phyloP scores from a whole-genome alignment of 2,888 invertebrate species.

The Isoperla grammatica region DNA sequence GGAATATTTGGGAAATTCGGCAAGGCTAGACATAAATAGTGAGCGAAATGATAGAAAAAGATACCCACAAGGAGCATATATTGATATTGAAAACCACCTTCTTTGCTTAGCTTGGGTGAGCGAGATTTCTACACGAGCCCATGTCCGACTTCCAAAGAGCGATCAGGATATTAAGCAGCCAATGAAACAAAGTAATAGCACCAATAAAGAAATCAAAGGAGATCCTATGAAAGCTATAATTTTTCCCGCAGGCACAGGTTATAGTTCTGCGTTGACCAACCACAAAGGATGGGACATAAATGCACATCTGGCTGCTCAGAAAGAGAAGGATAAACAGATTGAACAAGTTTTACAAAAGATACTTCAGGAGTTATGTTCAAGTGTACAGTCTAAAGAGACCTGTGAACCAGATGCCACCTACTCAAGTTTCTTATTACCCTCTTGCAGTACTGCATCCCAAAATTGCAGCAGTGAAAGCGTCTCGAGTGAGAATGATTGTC shows the following conservation, averaged over 20 bases:
- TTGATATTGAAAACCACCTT: slow-evolving; percentile 40
- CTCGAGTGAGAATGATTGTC: slow-evolving; percentile 13
- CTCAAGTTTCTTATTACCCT: slow-evolving; percentile 19
- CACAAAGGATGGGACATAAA: slow-evolving; percentile 39
- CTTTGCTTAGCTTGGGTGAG: slow-evolving; percentile 39
- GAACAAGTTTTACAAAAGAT: slow-evolving; percentile 29
- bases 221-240: neutral
- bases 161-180: neutral
- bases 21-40: slow-evolving; percentile 37
- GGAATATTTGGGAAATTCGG: slow-evolving; percentile 39
- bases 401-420: slow-evolving; percentile 17
- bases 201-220: neutral
- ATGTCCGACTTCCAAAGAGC: slow-evolving; percentile 7
- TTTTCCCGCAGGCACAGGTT: slow-evolving; percentile 28
- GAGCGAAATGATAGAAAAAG: slow-evolving; percentile 37
- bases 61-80: slow-evolving; percentile 39
- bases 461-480: neutral
- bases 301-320: slow-evolving; percentile 40
- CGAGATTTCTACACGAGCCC: slow-evolving; percentile 28
- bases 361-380: slow-evolving; percentile 22
- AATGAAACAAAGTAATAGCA: neutral
- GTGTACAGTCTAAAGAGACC: neutral
- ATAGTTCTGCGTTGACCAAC: slow-evolving; percentile 18
- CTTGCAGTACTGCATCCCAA: slow-evolving; percentile 11
- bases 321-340: slow-evolving; percentile 41